A percentile compares a stretch with the other conserved stretches of the same genome.
These are phyloP conservation scores for Ovis canadensis DNA, from an alignment of 2,113 vertebrate genomes.

Conservation along the genomic window DNA sequence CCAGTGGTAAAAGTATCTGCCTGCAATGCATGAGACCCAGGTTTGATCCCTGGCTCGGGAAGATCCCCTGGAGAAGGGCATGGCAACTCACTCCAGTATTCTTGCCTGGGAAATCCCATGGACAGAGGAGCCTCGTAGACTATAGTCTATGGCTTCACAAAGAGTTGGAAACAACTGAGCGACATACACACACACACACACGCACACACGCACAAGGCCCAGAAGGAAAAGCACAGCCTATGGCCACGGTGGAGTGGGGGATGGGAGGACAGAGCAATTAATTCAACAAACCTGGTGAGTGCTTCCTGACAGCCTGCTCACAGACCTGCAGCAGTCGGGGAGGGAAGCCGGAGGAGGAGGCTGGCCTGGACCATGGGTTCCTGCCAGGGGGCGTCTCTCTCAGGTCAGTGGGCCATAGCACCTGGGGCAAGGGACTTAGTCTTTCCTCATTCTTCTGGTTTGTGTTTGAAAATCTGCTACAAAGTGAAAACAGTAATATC, in stretches of 20 bases:
- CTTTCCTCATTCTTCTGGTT: not conserved
- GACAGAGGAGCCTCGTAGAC: not conserved
- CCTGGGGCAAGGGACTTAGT: not conserved
- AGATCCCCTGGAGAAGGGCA: not conserved
- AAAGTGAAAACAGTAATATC: not conserved
- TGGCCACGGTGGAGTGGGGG: not conserved
- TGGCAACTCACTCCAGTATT: not conserved
- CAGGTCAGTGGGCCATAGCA: not conserved
- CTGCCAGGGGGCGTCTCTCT: rapidly evolving
- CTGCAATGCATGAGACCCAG: not conserved
- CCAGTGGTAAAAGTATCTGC: not conserved
- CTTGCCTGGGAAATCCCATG: not conserved
- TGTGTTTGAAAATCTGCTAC: not conserved
- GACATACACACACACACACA: not conserved
- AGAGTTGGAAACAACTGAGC: not conserved
- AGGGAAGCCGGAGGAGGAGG: rapidly evolving
- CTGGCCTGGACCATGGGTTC: not conserved
- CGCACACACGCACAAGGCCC: not conserved
- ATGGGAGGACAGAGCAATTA: not conserved
- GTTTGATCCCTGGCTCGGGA: not conserved
- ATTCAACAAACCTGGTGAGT: not conserved
- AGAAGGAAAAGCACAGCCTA: not conserved
- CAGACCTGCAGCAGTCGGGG: rapidly evolving
- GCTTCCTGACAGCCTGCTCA: no score
- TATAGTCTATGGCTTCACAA: not conserved